Conservation (phyloP, 2,113 vertebrate genomes). For the Elachura formosa region DNA sequence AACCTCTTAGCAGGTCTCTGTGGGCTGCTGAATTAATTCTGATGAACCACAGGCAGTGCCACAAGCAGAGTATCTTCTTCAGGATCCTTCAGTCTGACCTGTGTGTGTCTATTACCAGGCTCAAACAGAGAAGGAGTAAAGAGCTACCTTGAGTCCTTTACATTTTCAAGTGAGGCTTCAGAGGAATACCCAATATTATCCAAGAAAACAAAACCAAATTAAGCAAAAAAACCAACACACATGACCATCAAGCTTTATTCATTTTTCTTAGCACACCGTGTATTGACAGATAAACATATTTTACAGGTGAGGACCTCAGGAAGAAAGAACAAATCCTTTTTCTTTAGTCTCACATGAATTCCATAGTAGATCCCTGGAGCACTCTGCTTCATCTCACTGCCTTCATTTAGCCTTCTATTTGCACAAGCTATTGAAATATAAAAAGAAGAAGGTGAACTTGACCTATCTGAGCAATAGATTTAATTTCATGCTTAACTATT, state of each 20-base stretch:
- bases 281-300: neutral
- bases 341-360: neutral
- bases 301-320: neutral
- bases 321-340: neutral
- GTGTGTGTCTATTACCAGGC: neutral
- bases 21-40: neutral
- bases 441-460: neutral
- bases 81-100: neutral
- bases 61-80: neutral
- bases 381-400: neutral
- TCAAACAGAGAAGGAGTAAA: neutral
- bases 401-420: neutral
- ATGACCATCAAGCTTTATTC: neutral
- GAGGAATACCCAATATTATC: neutral
- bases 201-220: neutral
- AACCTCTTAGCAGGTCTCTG: neutral
- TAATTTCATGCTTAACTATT: constrained; percentile 12
- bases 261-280: neutral
- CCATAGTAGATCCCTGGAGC: neutral
- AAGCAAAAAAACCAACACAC: neutral
- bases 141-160: neutral
- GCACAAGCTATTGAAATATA: neutral
- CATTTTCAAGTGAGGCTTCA: neutral
- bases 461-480: neutral
- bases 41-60: neutral